These are phyloP conservation scores for Drosophila nigrodunni DNA, from an alignment of 1,140 invertebrate species.

Conservation along the genomic window DNA sequence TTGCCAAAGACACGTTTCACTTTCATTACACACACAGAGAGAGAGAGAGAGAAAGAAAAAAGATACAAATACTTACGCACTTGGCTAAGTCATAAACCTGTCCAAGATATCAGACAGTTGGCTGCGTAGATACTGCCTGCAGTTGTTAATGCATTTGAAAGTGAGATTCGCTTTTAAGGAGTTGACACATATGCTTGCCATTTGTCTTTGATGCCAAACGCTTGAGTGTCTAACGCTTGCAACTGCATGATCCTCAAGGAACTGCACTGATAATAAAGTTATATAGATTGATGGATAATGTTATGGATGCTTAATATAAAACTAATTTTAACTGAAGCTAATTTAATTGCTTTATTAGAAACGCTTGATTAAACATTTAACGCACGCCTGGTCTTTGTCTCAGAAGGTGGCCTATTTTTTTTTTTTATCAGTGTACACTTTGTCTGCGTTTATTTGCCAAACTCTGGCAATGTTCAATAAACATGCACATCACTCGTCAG, in stretches of 20 bases:
- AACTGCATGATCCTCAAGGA: background rate
- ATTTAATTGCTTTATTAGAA: too few relatives aligned
- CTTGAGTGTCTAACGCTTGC: constrained; percentile 3
- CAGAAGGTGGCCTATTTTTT: too few relatives aligned
- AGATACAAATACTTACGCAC: constrained; percentile 25
- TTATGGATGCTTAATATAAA: too few relatives aligned
- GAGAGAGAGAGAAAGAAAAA: background rate
- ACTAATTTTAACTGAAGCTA: too few relatives aligned
- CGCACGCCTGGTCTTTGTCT: too few relatives aligned
- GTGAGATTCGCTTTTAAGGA: constrained; percentile 49
- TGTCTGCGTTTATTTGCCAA: constrained; percentile 34
- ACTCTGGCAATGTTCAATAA: constrained; percentile 31
- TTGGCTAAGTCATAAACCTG: constrained; percentile 52
- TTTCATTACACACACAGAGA: constrained; percentile 34
- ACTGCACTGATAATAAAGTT: background rate
- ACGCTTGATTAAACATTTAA: too few relatives aligned
- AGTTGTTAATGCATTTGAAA: constrained; percentile 45
- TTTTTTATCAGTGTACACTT: background rate
- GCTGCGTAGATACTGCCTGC: constrained; percentile 28
- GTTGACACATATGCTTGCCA: constrained; percentile 40
- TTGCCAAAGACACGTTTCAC: constrained; percentile 45
- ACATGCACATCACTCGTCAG: constrained; percentile 5
- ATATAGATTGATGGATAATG: too few relatives aligned
- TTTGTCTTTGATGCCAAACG: constrained; percentile 23
- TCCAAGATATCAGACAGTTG: constrained; percentile 26